Percentiles rank a stretch among this genome's conserved stretches.
Evolutionary conservation across 2,888 invertebrate species (phyloP).

Genomic region (Saturnia japonica): DNA sequence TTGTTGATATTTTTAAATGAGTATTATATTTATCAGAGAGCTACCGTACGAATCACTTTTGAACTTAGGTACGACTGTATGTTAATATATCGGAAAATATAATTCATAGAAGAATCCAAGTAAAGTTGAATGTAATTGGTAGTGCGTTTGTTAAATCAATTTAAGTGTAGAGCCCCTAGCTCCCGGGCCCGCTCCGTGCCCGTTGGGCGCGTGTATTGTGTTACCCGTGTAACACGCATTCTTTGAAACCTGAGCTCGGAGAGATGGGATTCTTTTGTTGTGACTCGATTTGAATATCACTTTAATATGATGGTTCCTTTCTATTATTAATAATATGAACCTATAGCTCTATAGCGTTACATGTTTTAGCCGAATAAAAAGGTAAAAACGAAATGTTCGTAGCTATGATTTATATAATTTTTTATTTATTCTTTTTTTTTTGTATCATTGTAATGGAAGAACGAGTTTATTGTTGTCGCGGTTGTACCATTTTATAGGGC

Average conservation of each 20-base stretch:
- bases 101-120: slow-evolving; percentile 10
- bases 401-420: slow-evolving; percentile 1
- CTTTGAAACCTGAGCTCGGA: slow-evolving; percentile 70
- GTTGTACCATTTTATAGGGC: slow-evolving; percentile 8
- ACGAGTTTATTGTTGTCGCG: background rate
- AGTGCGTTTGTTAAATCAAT: slow-evolving; percentile 45
- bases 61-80: background rate
- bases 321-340: slow-evolving; percentile 53
- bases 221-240: slow-evolving; percentile 70
- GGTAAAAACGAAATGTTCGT: slow-evolving; percentile 12
- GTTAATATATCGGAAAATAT: background rate
- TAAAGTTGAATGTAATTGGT: slow-evolving; percentile 31
- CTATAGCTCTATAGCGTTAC: slow-evolving; percentile 23
- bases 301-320: slow-evolving; percentile 65
- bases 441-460: background rate
- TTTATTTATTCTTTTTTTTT: background rate
- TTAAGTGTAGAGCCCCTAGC: slow-evolving; percentile 36
- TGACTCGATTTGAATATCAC: slow-evolving; percentile 75
- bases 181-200: slow-evolving; percentile 43
- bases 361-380: background rate
- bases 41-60: background rate
- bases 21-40: too few species aligned
- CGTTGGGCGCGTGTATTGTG: slow-evolving; percentile 68
- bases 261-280: slow-evolving; percentile 73
- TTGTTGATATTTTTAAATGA: background rate